These are phyloP conservation scores for Dromaius novaehollandiae DNA, from an alignment of 2,113 vertebrate genomes.

Conservation along the genomic window DNA sequence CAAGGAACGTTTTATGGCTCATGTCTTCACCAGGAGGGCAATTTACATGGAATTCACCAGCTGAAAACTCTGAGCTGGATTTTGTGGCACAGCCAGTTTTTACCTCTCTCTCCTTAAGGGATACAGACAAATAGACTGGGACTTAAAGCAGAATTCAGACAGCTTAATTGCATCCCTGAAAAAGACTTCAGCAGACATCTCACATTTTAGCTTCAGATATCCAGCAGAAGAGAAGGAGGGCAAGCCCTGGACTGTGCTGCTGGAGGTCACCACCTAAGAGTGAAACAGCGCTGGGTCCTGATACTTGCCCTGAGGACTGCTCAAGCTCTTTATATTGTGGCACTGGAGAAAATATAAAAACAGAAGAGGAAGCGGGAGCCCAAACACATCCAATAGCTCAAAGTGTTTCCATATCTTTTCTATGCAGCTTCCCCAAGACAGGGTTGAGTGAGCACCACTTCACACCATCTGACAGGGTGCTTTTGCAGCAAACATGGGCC, in stretches of 20 bases:
- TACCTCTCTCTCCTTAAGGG: neutral
- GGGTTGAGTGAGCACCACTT: neutral
- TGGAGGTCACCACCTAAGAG: neutral
- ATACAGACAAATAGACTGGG: neutral
- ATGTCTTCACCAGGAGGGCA: neutral
- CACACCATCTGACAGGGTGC: neutral
- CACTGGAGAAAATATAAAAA: neutral
- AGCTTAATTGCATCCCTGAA: neutral
- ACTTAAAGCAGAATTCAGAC: neutral
- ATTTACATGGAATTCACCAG: neutral
- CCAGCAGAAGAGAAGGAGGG: neutral
- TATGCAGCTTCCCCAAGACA: neutral
- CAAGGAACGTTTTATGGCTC: neutral
- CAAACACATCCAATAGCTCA: neutral
- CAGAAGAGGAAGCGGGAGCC: neutral
- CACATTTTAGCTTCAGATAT: neutral
- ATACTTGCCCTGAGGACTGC: neutral
- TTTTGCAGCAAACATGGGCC: neutral
- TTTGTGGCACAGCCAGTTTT: neutral
- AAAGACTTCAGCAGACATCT: neutral
- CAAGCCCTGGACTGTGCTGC: neutral
- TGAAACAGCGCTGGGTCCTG: neutral
- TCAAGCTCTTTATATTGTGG: neutral
- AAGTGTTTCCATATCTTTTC: neutral
- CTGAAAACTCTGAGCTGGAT: neutral